Percentiles rank a stretch among this genome's conserved stretches.
Evolutionary conservation across 2,113 vertebrate genomes (phyloP).

Genomic region (Brachionichthys hirsutus): DNA sequence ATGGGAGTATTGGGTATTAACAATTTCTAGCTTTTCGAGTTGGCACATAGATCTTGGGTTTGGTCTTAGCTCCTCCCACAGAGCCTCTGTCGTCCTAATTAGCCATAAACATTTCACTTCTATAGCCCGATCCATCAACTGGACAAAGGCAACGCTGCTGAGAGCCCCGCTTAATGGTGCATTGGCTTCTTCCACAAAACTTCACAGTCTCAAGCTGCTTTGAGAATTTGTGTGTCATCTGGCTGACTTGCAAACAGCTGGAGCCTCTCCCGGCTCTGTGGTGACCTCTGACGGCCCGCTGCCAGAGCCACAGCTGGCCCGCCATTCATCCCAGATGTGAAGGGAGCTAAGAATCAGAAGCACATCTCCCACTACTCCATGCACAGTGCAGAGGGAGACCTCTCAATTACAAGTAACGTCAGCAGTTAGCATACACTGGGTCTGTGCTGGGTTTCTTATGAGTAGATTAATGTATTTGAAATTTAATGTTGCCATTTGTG

Average conservation of each 20-base stretch:
- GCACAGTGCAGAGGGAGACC: constrained; percentile 14
- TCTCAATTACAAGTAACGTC: constrained; percentile 25
- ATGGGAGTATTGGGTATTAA: neutral
- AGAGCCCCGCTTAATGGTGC: constrained; percentile 30
- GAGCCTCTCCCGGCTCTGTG: constrained; percentile 47
- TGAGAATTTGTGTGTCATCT: constrained; percentile 49
- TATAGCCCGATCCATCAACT: constrained; percentile 11
- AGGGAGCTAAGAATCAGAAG: constrained; percentile 17
- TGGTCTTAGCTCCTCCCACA: neutral
- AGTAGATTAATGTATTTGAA: constrained; percentile 2
- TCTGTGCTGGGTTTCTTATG: constrained; percentile 6
- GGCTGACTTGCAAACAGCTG: constrained; percentile 47
- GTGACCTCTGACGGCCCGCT: constrained; percentile 55
- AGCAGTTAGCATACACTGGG: constrained; percentile 4
- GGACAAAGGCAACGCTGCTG: constrained; percentile 25
- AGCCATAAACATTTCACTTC: constrained; percentile 22
- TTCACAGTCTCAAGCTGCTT: constrained; percentile 46
- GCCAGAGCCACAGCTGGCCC: constrained; percentile 60
- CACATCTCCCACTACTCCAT: constrained; percentile 14
- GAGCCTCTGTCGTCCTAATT: constrained; percentile 5
- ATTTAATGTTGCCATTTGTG: constrained; percentile 11
- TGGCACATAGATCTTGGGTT: neutral
- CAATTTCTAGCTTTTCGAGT: neutral
- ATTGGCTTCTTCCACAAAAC: constrained; percentile 46
- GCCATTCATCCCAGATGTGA: constrained; percentile 53